Conservation (phyloP, 2,888 invertebrate genomes). For the Yponomeuta sedellus region DNA sequence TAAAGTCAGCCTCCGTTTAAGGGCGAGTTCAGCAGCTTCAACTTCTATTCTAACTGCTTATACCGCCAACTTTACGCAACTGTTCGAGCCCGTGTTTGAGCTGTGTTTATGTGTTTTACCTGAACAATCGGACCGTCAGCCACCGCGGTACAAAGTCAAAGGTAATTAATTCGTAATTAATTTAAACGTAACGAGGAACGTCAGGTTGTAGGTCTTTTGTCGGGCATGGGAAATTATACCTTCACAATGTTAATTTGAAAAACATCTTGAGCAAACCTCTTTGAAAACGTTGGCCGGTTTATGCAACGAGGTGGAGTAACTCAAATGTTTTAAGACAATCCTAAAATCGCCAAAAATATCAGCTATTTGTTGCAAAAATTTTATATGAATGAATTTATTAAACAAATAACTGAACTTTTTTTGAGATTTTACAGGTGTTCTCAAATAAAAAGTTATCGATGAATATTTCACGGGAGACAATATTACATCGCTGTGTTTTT, state of each 20-base stretch:
- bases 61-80: background rate
- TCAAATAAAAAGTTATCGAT: too few relatives aligned
- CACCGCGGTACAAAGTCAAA: background rate
- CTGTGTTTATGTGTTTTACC: constrained; percentile 3
- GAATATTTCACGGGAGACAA: too few relatives aligned
- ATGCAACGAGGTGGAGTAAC: too few relatives aligned
- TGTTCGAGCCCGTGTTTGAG: background rate
- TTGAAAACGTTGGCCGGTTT: too few relatives aligned
- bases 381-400: too few relatives aligned
- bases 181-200: background rate
- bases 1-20: too few relatives aligned
- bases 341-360: too few relatives aligned
- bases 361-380: too few relatives aligned
- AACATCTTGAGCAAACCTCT: background rate
- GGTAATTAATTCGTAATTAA: constrained; percentile 7
- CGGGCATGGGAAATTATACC: background rate
- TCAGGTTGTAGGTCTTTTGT: background rate
- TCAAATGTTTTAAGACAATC: too few relatives aligned
- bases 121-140: constrained; percentile 1
- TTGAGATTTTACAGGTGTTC: too few relatives aligned
- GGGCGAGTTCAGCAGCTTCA: background rate
- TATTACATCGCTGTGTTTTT: too few relatives aligned
- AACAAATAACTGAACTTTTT: too few relatives aligned
- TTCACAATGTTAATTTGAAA: background rate
- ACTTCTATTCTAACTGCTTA: background rate